These are phyloP conservation scores for Agapornis canus DNA, from an alignment of 2,797 vertebrate species.

Conservation along the genomic window DNA sequence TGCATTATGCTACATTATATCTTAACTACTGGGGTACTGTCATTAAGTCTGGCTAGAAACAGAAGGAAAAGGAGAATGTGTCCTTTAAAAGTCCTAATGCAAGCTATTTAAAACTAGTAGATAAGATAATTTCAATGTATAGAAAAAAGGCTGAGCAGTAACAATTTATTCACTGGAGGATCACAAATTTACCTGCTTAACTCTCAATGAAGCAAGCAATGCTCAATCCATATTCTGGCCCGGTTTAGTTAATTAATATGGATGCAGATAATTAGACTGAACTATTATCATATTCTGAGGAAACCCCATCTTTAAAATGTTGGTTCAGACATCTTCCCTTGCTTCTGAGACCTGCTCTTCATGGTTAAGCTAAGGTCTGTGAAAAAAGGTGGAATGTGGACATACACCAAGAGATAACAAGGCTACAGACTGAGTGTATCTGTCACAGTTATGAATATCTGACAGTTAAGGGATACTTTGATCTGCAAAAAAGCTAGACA, in stretches of 20 bases:
- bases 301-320: not conserved
- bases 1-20: not conserved
- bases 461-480: not conserved
- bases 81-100: not conserved
- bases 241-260: not conserved
- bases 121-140: not conserved
- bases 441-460: not conserved
- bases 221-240: not conserved
- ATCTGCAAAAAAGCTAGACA: not conserved
- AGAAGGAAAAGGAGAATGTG: not conserved
- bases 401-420: not conserved
- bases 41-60: not conserved
- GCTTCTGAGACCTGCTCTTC: not conserved
- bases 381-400: not conserved
- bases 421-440: not conserved
- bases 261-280: not conserved
- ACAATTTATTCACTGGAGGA: not conserved
- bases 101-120: not conserved
- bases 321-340: not conserved
- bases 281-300: not conserved
- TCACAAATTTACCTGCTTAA: not conserved
- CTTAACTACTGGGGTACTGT: not conserved
- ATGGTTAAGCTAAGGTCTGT: not conserved
- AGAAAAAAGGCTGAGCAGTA: not conserved
- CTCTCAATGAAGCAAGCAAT: not conserved